Evolutionary conservation across 2,113 vertebrate species (phyloP), one percentile per base, ranked within the genome.

Genomic region (Phalacrocorax brasilianus): DNA sequence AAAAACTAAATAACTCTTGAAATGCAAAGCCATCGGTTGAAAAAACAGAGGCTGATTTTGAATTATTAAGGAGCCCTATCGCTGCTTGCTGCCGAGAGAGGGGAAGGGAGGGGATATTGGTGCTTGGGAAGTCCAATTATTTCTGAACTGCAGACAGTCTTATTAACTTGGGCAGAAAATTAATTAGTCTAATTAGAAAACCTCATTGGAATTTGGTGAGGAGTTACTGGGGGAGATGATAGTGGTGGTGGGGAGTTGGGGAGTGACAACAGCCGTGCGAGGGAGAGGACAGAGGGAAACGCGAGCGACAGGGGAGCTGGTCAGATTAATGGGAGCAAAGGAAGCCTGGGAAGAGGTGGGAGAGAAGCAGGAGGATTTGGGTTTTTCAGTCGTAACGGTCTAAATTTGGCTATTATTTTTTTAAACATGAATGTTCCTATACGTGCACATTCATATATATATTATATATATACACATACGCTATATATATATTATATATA

Each of bases 181-280:
- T 98, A 98, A 98, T 98, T 98, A 98, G 97, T 97, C 97, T 98
- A 97, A 98, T 98, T 98, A 98, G 98, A 98, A 98, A 98, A 97
- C 90, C 97, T 96, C 98, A 90, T 96, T 98, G 98, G 97, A 97
- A 93, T 98, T 97, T 93, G 97, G 96, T 85, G 93, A 97, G 97
- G 98, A 98, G 97, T 97, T 97, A 92, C 88, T 95, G 96, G 98
- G 96, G 95, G 94, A 92, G 95, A 59, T 77, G 91, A 61, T 50
- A 35, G 87, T 23, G 81, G 44, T 11, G 68, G 44, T 44, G 44
- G 62, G 55, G 49, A 62, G 74, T 1, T 58, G 76, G 68, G 53
- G 71, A 47, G 59, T 61, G 81, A 82, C 38, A 23, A 38, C 3
- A 53, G 47, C 62, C 1, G 1, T 28, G 73, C 50, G 68, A 91